Conservation (phyloP, 2,888 invertebrate species). For the Ischnus inquisitorius region DNA sequence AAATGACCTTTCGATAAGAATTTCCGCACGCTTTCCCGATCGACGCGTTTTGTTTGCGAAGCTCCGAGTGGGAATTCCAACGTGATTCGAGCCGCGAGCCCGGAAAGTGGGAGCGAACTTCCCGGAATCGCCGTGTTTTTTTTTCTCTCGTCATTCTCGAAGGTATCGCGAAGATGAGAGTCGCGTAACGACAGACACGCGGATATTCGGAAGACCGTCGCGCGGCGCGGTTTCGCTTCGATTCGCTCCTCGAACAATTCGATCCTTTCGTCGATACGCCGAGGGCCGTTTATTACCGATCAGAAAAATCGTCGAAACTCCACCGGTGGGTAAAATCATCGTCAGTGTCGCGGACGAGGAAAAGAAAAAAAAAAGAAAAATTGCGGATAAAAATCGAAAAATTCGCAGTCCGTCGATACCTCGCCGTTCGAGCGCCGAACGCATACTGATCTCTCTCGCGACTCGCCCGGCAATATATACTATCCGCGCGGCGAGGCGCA, state of each 20-base stretch:
- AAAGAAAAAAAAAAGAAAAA: no score
- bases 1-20: no score
- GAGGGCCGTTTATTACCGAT: background rate
- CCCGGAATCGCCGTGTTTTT: slow-evolving; percentile 8
- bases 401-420: slow-evolving; percentile 4
- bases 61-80: no score
- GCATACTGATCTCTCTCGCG: slow-evolving; percentile 40
- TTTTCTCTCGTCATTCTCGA: background rate
- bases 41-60: no score
- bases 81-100: no score
- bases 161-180: no score
- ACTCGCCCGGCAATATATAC: slow-evolving; percentile 17
- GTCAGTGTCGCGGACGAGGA: background rate
- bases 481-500: no score
- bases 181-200: no score
- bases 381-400: no score
- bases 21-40: no score
- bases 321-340: slow-evolving; percentile 20
- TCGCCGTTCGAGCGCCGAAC: slow-evolving; percentile 35
- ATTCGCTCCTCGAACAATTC: background rate
- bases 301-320: slow-evolving; percentile 33
- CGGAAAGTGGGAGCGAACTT: background rate
- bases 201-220: no score
- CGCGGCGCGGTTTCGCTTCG: background rate
- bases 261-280: background rate